phyloP scores from a whole-genome alignment of 2,888 invertebrate genomes.

The Drosophila mayaguana region DNA sequence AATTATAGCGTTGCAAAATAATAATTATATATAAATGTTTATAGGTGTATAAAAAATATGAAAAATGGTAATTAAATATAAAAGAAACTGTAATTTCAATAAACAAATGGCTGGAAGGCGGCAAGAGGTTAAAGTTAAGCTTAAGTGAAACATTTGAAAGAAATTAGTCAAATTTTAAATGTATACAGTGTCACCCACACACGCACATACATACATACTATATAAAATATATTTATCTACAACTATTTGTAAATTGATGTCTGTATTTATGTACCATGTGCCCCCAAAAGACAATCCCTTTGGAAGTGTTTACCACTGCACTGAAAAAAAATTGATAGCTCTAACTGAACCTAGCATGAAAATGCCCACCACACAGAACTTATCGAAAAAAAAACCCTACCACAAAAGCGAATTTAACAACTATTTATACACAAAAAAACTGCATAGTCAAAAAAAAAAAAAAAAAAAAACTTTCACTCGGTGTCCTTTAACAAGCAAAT shows the following conservation, averaged over 20 bases:
- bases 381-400: slow-evolving; percentile 25
- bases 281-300: slow-evolving; percentile 79
- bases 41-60: slow-evolving; percentile 70
- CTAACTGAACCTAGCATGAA: slow-evolving; percentile 55
- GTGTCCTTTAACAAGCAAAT: slow-evolving; percentile 73
- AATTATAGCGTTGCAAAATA: slow-evolving; percentile 61
- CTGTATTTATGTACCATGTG: slow-evolving; percentile 57
- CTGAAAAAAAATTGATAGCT: slow-evolving; percentile 46
- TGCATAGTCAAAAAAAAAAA: slow-evolving; percentile 74
- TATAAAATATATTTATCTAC: slow-evolving; percentile 47
- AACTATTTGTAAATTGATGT: slow-evolving; percentile 77
- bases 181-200: slow-evolving; percentile 34
- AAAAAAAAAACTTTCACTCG: slow-evolving; percentile 62
- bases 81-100: slow-evolving; percentile 86
- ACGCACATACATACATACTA: slow-evolving; percentile 26
- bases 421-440: slow-evolving; percentile 54
- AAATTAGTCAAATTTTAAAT: slow-evolving; percentile 67
- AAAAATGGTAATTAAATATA: slow-evolving; percentile 71
- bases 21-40: slow-evolving; percentile 67
- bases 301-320: slow-evolving; percentile 63
- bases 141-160: slow-evolving; percentile 44
- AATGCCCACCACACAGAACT: slow-evolving; percentile 47
- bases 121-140: slow-evolving; percentile 40
- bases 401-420: slow-evolving; percentile 73
- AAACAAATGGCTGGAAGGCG: slow-evolving; percentile 57